Conservation (phyloP, 2,797 vertebrate genomes). For the Varecia variegata region DNA sequence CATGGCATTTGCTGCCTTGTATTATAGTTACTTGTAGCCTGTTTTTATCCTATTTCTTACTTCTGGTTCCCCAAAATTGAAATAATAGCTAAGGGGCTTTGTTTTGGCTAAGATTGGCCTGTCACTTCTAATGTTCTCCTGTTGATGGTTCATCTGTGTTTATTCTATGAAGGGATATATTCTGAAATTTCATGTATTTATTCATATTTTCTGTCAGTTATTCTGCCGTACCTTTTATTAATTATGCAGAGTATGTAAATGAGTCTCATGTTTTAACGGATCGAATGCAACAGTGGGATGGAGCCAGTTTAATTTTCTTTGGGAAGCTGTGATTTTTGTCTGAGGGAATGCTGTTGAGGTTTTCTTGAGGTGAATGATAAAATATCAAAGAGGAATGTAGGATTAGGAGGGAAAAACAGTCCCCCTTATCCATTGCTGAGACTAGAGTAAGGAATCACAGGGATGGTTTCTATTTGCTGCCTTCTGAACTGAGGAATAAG, state of each 20-base stretch:
- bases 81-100: neutral
- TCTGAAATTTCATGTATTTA: slow-evolving; percentile 38
- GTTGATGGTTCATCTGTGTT: neutral
- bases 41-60: neutral
- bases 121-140: slow-evolving; percentile 41
- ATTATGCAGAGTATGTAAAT: slow-evolving; percentile 56
- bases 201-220: slow-evolving; percentile 45
- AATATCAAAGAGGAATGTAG: slow-evolving; percentile 61
- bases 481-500: slow-evolving; percentile 62
- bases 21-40: neutral
- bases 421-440: neutral
- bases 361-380: slow-evolving; percentile 53
- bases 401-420: neutral
- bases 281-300: slow-evolving; percentile 46
- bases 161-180: slow-evolving; percentile 44
- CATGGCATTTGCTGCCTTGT: neutral
- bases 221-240: slow-evolving; percentile 61
- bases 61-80: neutral
- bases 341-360: slow-evolving; percentile 25
- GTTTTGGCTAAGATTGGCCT: slow-evolving; percentile 43
- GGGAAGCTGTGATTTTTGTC: slow-evolving; percentile 47
- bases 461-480: slow-evolving; percentile 39
- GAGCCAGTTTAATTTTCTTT: slow-evolving; percentile 61
- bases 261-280: slow-evolving; percentile 44
- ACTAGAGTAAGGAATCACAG: slow-evolving; percentile 28